Percentiles rank a stretch among this genome's conserved stretches.
phyloP scores from a whole-genome alignment of 2,888 invertebrate genomes.

The Drosophila koepferae region DNA sequence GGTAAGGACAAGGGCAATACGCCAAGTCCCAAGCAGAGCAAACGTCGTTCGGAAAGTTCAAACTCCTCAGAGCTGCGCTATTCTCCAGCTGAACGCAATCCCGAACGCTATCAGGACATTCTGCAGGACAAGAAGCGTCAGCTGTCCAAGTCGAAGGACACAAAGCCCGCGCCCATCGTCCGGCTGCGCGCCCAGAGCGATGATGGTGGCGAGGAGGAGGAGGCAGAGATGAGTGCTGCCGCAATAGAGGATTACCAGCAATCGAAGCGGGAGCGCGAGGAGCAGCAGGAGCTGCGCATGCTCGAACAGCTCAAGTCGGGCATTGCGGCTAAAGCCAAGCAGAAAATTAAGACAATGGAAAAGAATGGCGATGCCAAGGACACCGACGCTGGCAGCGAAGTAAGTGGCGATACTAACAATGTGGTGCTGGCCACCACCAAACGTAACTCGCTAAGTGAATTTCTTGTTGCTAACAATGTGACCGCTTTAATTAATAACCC shows the following conservation, averaged over 20 bases:
- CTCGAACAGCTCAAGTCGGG: conserved; percentile 89
- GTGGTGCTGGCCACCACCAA: conserved; percentile 72
- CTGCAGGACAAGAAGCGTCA: conserved; percentile 50
- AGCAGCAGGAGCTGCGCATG: conserved; percentile 89
- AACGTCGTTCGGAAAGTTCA: conserved; percentile 55
- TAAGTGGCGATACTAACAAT: conserved; percentile 73
- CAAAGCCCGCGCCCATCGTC: conserved; percentile 86
- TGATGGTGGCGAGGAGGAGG: conserved; percentile 87
- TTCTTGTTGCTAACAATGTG: conserved; percentile 84
- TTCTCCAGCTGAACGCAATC: conserved; percentile 89
- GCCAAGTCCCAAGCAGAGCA: conserved; percentile 50
- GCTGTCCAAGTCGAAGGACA: conserved; percentile 28
- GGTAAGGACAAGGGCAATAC: conserved; percentile 44
- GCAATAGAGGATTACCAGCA: conserved; percentile 86
- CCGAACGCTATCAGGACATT: conserved; percentile 89
- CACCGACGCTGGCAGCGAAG: conserved; percentile 61
- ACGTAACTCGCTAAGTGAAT: conserved; percentile 85
- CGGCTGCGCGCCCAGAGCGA: conserved; percentile 88
- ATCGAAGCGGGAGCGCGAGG: conserved; percentile 87
- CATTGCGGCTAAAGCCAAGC: conserved; percentile 90
- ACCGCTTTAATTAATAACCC: conserved; percentile 80
- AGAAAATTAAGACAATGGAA: conserved; percentile 86
- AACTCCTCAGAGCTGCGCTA: conserved; percentile 87
- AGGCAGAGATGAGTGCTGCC: conserved; percentile 86
- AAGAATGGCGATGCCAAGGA: conserved; percentile 83